Evolutionary conservation across 2,888 invertebrate species (phyloP).

Genomic region (Caenorhabditis sp.): DNA sequence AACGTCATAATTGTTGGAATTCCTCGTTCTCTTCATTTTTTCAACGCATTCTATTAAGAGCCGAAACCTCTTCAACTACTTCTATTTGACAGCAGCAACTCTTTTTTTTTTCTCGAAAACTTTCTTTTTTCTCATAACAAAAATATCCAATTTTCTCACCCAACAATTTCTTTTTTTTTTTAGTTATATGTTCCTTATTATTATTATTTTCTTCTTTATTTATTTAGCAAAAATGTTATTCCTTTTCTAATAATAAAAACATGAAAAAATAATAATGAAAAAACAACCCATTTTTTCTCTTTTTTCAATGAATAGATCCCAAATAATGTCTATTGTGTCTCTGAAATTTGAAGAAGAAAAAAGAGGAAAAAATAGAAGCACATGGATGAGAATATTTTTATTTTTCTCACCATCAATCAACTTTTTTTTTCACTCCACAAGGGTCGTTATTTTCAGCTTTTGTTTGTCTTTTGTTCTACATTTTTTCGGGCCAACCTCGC

Average conservation of each 20-base stretch:
- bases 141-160: constrained; percentile 1
- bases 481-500: neutral
- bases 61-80: neutral
- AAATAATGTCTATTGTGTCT: constrained; percentile 2
- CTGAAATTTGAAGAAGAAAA: constrained; percentile 5
- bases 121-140: neutral
- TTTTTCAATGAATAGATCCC: constrained; percentile 6
- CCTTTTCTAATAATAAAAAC: neutral
- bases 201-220: neutral
- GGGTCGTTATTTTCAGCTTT: neutral
- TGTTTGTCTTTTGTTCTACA: too few species aligned
- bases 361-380: neutral
- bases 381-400: neutral
- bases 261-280: constrained; percentile 2
- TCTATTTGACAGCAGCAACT: neutral
- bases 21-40: neutral
- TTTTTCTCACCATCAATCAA: neutral
- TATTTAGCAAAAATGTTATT: neutral
- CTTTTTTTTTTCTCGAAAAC: neutral
- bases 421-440: neutral
- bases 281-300: neutral
- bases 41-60: neutral
- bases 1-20: neutral
- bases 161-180: neutral
- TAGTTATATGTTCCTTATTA: neutral